These are phyloP conservation scores for Incurvaria masculella DNA, from an alignment of 2,888 invertebrate genomes.

Conservation along the genomic window DNA sequence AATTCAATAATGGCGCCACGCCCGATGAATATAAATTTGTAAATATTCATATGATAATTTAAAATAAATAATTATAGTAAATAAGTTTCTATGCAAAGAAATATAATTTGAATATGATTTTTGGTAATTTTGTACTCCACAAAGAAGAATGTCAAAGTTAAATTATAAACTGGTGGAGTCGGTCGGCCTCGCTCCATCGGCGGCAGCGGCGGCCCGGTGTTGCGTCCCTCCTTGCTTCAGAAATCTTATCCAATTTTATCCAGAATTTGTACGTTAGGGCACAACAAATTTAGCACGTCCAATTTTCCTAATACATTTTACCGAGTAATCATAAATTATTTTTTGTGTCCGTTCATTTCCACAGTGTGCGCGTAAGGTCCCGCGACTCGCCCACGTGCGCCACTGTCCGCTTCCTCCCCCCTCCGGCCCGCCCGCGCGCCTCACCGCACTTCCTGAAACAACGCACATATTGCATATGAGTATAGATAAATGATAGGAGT, in stretches of 20 bases:
- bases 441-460: neutral
- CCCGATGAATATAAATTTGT: slow-evolving; percentile 19
- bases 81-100: slow-evolving; percentile 16
- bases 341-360: neutral
- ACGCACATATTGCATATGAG: neutral
- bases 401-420: neutral
- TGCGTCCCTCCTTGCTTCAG: slow-evolving; percentile 13
- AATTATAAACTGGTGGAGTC: neutral
- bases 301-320: neutral
- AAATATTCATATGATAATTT: slow-evolving; percentile 12
- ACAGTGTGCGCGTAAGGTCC: neutral
- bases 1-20: slow-evolving; percentile 15
- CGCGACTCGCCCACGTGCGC: neutral
- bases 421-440: neutral
- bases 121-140: slow-evolving; percentile 55
- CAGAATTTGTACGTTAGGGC: neutral
- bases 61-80: slow-evolving; percentile 12
- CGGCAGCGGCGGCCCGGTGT: slow-evolving; percentile 22
- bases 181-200: slow-evolving; percentile 1
- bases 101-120: slow-evolving; percentile 28
- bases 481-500: no score
- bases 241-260: neutral
- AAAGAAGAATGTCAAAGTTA: neutral
- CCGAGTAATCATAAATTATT: neutral
- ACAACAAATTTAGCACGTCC: neutral